Evolutionary conservation across 2,797 vertebrate genomes (phyloP).

Genomic region (Semaprochilodus insignis): DNA sequence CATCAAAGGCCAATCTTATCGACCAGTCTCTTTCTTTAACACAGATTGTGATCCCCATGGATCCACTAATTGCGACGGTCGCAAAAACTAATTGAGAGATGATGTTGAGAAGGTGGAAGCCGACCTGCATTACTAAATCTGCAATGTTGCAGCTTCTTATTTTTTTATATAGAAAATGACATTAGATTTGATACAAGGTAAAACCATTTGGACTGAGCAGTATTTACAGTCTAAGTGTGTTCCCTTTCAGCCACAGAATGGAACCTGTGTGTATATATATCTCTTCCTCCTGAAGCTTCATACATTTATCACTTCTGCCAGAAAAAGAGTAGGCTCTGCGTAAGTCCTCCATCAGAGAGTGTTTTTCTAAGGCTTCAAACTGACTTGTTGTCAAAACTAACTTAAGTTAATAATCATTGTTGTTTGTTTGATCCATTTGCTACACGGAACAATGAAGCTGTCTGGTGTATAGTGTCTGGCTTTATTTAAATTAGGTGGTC

Average conservation of each 20-base stretch:
- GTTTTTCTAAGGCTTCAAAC: not conserved
- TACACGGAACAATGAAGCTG: not conserved
- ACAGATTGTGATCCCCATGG: slow-evolving; percentile 36
- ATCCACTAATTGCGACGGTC: slow-evolving; percentile 50
- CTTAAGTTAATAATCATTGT: not conserved
- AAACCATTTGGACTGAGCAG: not conserved
- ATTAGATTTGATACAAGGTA: not conserved
- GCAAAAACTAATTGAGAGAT: slow-evolving; percentile 37
- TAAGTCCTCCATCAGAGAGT: not conserved
- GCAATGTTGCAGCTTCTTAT: too few species aligned
- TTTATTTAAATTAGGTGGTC: slow-evolving; percentile 36
- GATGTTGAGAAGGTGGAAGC: slow-evolving; percentile 10
- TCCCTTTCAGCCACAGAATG: not conserved
- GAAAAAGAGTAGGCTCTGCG: not conserved
- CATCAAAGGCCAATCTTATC: slow-evolving; percentile 52
- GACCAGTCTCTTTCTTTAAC: not conserved
- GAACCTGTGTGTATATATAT: too few species aligned
- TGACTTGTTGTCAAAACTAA: not conserved
- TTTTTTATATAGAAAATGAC: not conserved
- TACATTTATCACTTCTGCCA: not conserved
- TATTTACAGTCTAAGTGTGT: not conserved
- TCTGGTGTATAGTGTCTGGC: slow-evolving; percentile 18
- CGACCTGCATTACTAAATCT: not conserved
- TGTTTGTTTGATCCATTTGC: not conserved
- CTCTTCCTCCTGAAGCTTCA: not conserved